A percentile compares a stretch with the other conserved stretches of the same genome.
Evolutionary conservation across 2,797 vertebrate species (phyloP).

Genomic region (Coreius guichenoti): DNA sequence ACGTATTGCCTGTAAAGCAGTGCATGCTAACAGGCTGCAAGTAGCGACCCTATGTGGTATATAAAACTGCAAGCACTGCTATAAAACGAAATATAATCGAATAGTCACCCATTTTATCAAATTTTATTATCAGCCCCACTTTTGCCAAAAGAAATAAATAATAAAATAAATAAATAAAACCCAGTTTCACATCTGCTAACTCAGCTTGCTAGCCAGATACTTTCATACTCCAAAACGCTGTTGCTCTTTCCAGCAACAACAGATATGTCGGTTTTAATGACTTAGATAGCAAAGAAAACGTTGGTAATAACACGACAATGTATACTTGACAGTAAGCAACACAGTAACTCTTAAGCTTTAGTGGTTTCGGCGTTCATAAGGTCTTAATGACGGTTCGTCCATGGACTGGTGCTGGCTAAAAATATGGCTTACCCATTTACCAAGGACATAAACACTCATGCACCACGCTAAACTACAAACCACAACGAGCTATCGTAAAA

Average conservation of each 20-base stretch:
- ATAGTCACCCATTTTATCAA: not conserved
- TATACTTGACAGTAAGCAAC: not conserved
- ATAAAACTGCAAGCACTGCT: not conserved
- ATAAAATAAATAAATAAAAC: not conserved
- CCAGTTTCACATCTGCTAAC: slow-evolving; percentile 40
- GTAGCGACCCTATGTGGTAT: not conserved
- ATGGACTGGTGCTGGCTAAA: slow-evolving; percentile 26
- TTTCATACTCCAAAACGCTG: slow-evolving; percentile 21
- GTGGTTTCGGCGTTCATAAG: not conserved
- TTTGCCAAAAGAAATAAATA: not conserved
- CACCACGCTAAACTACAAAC: slow-evolving; percentile 15
- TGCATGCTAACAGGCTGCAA: slow-evolving; percentile 20
- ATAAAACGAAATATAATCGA: not conserved
- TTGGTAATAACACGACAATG: not conserved
- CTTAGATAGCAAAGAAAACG: not conserved
- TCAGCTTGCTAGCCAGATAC: slow-evolving; percentile 20
- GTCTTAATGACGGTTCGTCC: slow-evolving; percentile 31
- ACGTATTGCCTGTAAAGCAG: not conserved
- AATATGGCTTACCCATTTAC: slow-evolving; percentile 48
- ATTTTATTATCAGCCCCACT: not conserved
- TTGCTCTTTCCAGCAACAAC: slow-evolving; percentile 27
- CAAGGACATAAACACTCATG: slow-evolving; percentile 42
- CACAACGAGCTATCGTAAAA: not conserved
- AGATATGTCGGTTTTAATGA: not conserved
- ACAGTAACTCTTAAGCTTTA: not conserved